Evolutionary conservation across 2,888 invertebrate genomes (phyloP), one percentile per base, ranked within the genome.

Genomic region (Oscheius onirici): DNA sequence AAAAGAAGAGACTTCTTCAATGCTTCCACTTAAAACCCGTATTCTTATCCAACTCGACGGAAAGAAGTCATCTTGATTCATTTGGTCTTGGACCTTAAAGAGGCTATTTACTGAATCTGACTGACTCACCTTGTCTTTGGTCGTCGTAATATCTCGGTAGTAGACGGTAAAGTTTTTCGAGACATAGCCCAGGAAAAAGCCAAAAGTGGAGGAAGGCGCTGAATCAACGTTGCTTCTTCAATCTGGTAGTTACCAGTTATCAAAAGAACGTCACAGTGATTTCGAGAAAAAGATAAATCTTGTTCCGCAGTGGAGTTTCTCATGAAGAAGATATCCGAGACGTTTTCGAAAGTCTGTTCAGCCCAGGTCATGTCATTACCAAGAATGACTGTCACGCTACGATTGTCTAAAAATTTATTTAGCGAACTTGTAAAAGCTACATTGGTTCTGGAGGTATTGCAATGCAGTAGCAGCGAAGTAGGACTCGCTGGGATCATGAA

Each of bases 181-280:
- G 13, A 66, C 24, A 60, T 70, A 73, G 10, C 52, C 73, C 17
- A 70, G 26, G 57, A 69, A 73, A 65, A 69, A 73, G 44, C 73
- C 73, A 40, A 73, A 73, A 26, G 73, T 60, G 3, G 69, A 70
- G 6, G 73, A 66, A 0, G 73, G 73, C 0, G 73, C 69, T 52
- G 15, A 52, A 34, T 8, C 34, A 34, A 34, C 3, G 3, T 34
- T 46, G 3, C 20, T 46, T 5, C 15, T 8, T 46, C 5, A 3
- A 46, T 20, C 34, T 34, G 34, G 3, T 5, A 34, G 8, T 20
- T 43, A 71, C 71, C 71, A 51, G 71, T 71, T 3, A 67, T 66
- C 41, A 72, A 43, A 6, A 72, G 15, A 22, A 54, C 54, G 26
- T 72, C 68, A 40, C 72, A 72, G 20, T 41, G 52, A 24, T 52